Evolutionary conservation across 2,888 invertebrate genomes (phyloP).

Genomic region (Tipula unca): DNA sequence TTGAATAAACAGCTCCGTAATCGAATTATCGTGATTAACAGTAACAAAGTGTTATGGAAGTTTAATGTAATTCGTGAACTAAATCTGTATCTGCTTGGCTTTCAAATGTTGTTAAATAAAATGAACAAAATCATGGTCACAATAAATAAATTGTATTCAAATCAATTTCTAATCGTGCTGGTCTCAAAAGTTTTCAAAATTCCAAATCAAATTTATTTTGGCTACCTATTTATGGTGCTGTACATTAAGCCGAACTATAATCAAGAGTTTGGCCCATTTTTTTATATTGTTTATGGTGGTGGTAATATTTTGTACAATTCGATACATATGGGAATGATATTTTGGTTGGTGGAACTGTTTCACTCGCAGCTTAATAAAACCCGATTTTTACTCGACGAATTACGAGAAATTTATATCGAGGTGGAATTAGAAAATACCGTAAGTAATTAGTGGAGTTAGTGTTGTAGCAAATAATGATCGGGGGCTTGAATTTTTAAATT

Average conservation of each 20-base stretch:
- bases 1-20: background rate
- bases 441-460: background rate
- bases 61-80: background rate
- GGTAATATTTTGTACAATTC: background rate
- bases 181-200: background rate
- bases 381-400: background rate
- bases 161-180: background rate
- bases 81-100: background rate
- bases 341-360: background rate
- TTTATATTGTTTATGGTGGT: background rate
- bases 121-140: background rate
- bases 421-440: background rate
- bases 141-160: background rate
- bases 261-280: background rate
- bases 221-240: background rate
- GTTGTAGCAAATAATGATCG: background rate
- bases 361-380: background rate
- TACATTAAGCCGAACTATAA: background rate
- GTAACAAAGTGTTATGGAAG: background rate
- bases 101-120: background rate
- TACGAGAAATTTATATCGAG: background rate
- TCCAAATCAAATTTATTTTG: background rate
- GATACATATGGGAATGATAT: background rate
- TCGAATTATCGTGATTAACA: background rate
- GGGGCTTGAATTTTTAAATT: background rate